A percentile compares a stretch with the other conserved stretches of the same genome.
Evolutionary conservation across 2,888 invertebrate genomes (phyloP).

Genomic region (Andrena bicolor): DNA sequence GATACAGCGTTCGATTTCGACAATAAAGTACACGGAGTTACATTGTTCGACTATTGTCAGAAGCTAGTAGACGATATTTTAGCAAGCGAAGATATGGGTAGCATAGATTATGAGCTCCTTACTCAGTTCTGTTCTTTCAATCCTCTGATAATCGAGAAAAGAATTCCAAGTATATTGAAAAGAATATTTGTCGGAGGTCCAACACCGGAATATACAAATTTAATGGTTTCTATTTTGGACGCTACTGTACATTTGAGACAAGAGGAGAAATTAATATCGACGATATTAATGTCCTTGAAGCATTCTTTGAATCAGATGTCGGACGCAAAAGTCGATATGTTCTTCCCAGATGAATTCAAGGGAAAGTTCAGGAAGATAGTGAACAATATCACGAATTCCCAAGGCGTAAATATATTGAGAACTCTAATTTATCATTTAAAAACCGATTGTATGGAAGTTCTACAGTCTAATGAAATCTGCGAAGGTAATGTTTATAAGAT

Average conservation of each 20-base stretch:
- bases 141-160: slow-evolving; percentile 78
- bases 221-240: slow-evolving; percentile 74
- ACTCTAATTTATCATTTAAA: slow-evolving; percentile 78
- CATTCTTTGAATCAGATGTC: slow-evolving; percentile 21
- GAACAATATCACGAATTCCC: slow-evolving; percentile 72
- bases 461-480: slow-evolving; percentile 52
- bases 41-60: slow-evolving; percentile 74
- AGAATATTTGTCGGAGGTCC: slow-evolving; percentile 70
- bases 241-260: slow-evolving; percentile 76
- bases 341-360: slow-evolving; percentile 71
- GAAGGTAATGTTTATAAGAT: slow-evolving; percentile 30
- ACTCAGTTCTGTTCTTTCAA: slow-evolving; percentile 75
- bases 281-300: slow-evolving; percentile 75
- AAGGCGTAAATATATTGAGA: slow-evolving; percentile 72
- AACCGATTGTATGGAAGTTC: slow-evolving; percentile 67
- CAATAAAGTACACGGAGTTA: slow-evolving; percentile 71
- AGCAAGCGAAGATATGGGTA: slow-evolving; percentile 51
- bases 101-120: slow-evolving; percentile 72
- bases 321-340: slow-evolving; percentile 21
- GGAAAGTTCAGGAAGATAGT: slow-evolving; percentile 66
- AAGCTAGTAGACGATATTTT: slow-evolving; percentile 72
- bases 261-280: slow-evolving; percentile 78
- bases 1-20: slow-evolving; percentile 77
- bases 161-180: slow-evolving; percentile 72
- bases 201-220: slow-evolving; percentile 54